Percentiles rank a stretch among this genome's conserved stretches.
Conservation (phyloP, 2,888 invertebrate genomes). For the Sipunculus nudus region DNA sequence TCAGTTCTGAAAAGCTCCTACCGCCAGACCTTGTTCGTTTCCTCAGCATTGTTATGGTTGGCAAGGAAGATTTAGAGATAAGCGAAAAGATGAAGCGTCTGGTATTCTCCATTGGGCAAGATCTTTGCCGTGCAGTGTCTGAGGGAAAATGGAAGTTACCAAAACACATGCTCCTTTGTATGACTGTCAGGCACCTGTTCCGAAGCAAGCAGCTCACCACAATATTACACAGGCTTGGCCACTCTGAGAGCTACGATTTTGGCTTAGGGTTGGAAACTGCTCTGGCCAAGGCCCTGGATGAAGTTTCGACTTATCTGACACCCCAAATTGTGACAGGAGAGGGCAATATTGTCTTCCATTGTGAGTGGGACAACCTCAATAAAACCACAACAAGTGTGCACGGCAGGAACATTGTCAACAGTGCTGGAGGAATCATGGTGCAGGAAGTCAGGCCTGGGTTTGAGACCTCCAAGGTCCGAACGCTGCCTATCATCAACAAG, state of each 20-base stretch:
- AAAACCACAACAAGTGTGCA: conserved; percentile 20
- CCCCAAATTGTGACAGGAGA: conserved; percentile 15
- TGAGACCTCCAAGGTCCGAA: not conserved
- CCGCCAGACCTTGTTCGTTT: not conserved
- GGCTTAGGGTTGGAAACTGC: conserved; percentile 8
- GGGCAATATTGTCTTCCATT: conserved; percentile 13
- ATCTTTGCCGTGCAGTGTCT: not conserved
- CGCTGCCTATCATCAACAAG: conserved; percentile 13
- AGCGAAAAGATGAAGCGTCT: not conserved
- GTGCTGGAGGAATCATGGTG: conserved; percentile 19
- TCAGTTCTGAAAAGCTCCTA: not conserved
- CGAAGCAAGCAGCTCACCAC: conserved; percentile 16
- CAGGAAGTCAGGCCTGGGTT: conserved; percentile 17
- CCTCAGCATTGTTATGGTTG: not conserved
- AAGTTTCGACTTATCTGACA: conserved; percentile 9
- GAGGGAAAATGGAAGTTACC: conserved; percentile 7
- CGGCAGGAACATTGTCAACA: conserved; percentile 12
- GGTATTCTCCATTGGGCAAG: conserved; percentile 1
- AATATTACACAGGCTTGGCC: conserved; percentile 16
- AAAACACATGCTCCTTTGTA: conserved; percentile 14
- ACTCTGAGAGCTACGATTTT: conserved; percentile 11
- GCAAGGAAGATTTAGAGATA: not conserved
- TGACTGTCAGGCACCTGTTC: conserved; percentile 14
- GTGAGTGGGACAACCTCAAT: conserved; percentile 13
- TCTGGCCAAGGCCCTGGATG: conserved; percentile 11